phyloP scores from a whole-genome alignment of 2,797 vertebrate species.

The Catostomus latipinnis region DNA sequence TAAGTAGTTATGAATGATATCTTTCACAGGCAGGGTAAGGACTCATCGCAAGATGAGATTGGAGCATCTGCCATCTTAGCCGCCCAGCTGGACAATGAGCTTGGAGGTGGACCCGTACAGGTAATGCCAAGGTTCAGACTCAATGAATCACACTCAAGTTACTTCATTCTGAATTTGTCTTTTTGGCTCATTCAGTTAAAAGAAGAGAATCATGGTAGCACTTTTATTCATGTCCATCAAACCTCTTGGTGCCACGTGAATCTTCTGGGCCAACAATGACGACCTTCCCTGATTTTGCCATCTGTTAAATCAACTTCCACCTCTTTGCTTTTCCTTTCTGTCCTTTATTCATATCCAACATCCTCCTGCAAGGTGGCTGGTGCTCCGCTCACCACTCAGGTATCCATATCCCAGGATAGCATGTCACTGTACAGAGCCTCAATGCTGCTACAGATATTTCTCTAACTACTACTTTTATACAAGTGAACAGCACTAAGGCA shows the following conservation, averaged over 20 bases:
- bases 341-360: slow-evolving; percentile 54
- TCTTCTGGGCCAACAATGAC: slow-evolving; percentile 20
- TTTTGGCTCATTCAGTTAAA: background rate
- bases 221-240: background rate
- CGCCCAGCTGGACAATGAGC: slow-evolving; percentile 91
- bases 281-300: slow-evolving; percentile 39
- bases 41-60: slow-evolving; percentile 92
- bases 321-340: slow-evolving; percentile 48
- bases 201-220: background rate
- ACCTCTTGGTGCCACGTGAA: background rate
- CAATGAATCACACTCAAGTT: background rate
- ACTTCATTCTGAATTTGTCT: slow-evolving; percentile 6
- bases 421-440: slow-evolving; percentile 53
- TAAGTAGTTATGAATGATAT: background rate
- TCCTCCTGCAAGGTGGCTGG: slow-evolving; percentile 77
- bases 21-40: slow-evolving; percentile 86
- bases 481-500: background rate
- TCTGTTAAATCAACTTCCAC: slow-evolving; percentile 55
- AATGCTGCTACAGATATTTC: slow-evolving; percentile 4
- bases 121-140: slow-evolving; percentile 68
- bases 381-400: slow-evolving; percentile 82
- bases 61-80: slow-evolving; percentile 88
- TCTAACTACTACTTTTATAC: background rate
- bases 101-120: slow-evolving; percentile 93
- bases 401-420: slow-evolving; percentile 64